phyloP scores from a whole-genome alignment of 1,140 invertebrate genomes.

The Tetramorium parvispinum region DNA sequence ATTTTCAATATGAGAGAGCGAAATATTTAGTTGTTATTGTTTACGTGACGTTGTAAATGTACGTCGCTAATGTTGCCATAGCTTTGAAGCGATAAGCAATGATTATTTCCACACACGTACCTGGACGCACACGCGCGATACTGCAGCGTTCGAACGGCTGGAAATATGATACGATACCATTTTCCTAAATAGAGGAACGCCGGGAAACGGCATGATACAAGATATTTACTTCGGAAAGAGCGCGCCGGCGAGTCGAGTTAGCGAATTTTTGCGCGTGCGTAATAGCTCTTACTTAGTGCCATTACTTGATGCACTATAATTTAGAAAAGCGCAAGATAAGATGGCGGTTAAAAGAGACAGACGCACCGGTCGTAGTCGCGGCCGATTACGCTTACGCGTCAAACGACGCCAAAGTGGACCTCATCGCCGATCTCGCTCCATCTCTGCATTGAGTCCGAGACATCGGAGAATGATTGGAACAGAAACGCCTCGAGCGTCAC shows the following conservation, averaged over 20 bases:
- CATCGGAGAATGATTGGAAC: conserved; percentile 21
- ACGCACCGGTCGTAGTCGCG: background rate
- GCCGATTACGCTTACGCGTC: conserved; percentile 26
- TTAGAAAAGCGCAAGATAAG: conserved; percentile 54
- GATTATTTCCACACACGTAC: conserved; percentile 6
- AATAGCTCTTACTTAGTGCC: conserved; percentile 64
- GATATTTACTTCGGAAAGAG: conserved; percentile 30
- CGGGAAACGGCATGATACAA: conserved; percentile 43
- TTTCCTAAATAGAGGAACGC: conserved; percentile 53
- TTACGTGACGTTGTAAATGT: conserved; percentile 7
- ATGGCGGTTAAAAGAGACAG: conserved; percentile 13
- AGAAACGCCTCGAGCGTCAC: conserved; percentile 31
- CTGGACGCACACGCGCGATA: background rate
- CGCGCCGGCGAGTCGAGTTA: background rate
- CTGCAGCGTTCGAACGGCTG: background rate
- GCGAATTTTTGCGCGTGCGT: conserved; percentile 47
- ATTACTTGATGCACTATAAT: conserved; percentile 71
- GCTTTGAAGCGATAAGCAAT: conserved; percentile 17
- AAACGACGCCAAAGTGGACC: conserved; percentile 23
- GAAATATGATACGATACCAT: conserved; percentile 49
- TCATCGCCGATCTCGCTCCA: conserved; percentile 1
- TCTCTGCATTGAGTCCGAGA: background rate
- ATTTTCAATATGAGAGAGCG: conserved; percentile 11
- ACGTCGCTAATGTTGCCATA: conserved; percentile 17
- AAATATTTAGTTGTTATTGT: conserved; percentile 42